phyloP scores from a whole-genome alignment of 2,113 vertebrate genomes.

The Sorex araneus region DNA sequence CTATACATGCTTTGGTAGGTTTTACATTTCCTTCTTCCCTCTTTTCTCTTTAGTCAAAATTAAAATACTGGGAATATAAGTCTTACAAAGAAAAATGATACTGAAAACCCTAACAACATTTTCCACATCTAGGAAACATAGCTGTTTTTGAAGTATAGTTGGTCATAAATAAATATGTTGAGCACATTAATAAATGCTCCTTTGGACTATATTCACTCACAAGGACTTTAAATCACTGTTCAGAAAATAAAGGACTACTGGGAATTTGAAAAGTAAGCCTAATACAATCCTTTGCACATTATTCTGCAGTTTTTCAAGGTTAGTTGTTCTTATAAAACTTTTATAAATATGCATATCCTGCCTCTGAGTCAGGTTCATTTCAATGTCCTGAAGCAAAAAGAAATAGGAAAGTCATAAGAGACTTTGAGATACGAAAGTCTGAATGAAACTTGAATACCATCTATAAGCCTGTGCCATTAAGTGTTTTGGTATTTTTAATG shows the following conservation, averaged over 20 bases:
- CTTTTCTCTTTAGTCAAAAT: conserved; percentile 68
- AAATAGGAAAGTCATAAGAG: conserved; percentile 67
- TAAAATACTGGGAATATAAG: conserved; percentile 67
- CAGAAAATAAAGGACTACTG: conserved; percentile 64
- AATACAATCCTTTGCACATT: conserved; percentile 69
- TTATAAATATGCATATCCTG: conserved; percentile 78
- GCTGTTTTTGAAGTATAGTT: conserved; percentile 73
- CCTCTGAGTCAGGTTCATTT: conserved; percentile 72
- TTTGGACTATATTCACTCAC: conserved; percentile 67
- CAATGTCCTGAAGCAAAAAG: conserved; percentile 77
- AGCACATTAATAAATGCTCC: conserved; percentile 75
- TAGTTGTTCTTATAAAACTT: conserved; percentile 69
- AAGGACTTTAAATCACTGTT: conserved; percentile 70
- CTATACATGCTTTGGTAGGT: conserved; percentile 16
- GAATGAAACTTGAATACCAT: conserved; percentile 69
- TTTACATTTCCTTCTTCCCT: conserved; percentile 23
- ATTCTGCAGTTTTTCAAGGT: conserved; percentile 76
- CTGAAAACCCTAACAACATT: conserved; percentile 65
- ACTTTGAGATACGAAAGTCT: conserved; percentile 56
- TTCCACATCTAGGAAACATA: conserved; percentile 70
- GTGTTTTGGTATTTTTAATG: conserved; percentile 59
- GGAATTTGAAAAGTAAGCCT: conserved; percentile 80
- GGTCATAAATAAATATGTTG: conserved; percentile 70
- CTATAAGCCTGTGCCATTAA: conserved; percentile 63
- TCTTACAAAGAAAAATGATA: conserved; percentile 64